phyloP scores from a whole-genome alignment of 2,888 invertebrate genomes.

The Nephrotoma appendiculata region DNA sequence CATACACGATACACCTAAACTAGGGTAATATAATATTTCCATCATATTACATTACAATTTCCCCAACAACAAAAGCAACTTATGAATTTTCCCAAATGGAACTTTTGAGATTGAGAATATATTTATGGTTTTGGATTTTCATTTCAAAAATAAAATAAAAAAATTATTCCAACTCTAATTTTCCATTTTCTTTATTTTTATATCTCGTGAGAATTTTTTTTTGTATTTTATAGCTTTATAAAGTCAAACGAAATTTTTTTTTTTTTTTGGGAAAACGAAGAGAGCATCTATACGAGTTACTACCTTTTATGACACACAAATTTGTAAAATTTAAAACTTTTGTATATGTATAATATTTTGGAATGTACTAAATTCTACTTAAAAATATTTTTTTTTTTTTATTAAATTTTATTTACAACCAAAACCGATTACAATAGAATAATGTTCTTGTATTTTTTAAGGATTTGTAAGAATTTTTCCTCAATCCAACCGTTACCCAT shows the following conservation, averaged over 20 bases:
- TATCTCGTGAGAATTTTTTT: background rate
- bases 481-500: background rate
- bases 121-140: slow-evolving; percentile 4
- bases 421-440: slow-evolving; percentile 1
- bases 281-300: background rate
- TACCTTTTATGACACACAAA: background rate
- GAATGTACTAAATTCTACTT: background rate
- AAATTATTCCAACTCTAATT: background rate
- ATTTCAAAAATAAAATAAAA: background rate
- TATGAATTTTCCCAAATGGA: slow-evolving; percentile 4
- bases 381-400: background rate
- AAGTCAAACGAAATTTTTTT: background rate
- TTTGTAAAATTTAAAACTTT: background rate
- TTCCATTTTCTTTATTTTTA: background rate
- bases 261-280: background rate
- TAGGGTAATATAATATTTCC: background rate
- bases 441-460: background rate
- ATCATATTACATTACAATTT: background rate
- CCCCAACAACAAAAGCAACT: background rate
- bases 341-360: background rate
- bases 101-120: slow-evolving; percentile 1
- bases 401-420: background rate
- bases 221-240: background rate
- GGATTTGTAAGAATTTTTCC: background rate
- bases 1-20: background rate